Evolutionary conservation across 2,888 invertebrate genomes (phyloP).

Genomic region (Tortrix viridana): DNA sequence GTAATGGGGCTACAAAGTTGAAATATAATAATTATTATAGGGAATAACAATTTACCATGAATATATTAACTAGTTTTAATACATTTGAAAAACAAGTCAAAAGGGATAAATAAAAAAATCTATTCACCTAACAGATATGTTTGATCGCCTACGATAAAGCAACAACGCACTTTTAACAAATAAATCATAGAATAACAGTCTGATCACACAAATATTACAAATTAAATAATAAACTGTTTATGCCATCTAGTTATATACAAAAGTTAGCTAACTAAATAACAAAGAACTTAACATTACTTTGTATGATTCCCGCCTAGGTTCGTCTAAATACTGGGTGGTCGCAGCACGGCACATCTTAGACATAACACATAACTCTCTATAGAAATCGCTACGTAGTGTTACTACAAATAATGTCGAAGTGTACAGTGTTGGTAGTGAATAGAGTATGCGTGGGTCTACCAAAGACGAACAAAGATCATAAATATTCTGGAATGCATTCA

Average conservation of each 20-base stretch:
- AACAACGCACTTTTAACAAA: conserved; percentile 81
- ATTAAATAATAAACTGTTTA: conserved; percentile 80
- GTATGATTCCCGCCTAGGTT: conserved; percentile 66
- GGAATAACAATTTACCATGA: conserved; percentile 56
- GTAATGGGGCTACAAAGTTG: conserved; percentile 62
- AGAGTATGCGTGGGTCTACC: conserved; percentile 17
- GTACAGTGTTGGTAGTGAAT: conserved; percentile 35
- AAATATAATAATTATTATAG: conserved; percentile 52
- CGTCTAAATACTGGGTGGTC: conserved; percentile 80
- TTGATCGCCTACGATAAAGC: conserved; percentile 73
- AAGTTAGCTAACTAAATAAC: conserved; percentile 84
- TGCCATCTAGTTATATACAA: conserved; percentile 82
- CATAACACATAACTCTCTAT: conserved; percentile 53
- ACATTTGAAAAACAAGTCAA: conserved; percentile 55
- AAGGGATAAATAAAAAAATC: conserved; percentile 56
- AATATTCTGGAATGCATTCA: conserved; percentile 73
- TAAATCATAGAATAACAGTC: conserved; percentile 83
- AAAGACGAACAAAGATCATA: conserved; percentile 47
- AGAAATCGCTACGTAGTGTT: conserved; percentile 61
- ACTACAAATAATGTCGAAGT: conserved; percentile 51
- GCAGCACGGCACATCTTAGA: conserved; percentile 53
- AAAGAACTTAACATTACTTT: conserved; percentile 79
- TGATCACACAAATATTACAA: conserved; percentile 83
- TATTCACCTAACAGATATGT: conserved; percentile 76
- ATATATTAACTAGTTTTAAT: conserved; percentile 44